Evolutionary conservation across 2,888 invertebrate genomes (phyloP).

Genomic region (Trissolcus brochymenae): DNA sequence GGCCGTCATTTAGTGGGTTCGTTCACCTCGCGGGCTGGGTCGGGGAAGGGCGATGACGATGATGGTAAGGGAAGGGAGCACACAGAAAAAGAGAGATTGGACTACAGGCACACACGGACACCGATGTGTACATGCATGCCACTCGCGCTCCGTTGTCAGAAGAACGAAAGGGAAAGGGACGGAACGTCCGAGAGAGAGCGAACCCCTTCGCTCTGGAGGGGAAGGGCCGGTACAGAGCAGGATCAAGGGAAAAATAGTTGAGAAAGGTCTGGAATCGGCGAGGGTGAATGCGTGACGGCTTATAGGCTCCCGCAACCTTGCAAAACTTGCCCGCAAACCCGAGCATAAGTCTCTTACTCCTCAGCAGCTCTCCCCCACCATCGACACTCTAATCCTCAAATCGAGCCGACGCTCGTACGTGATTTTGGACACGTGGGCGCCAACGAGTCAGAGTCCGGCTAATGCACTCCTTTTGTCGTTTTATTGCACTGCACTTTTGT

Average conservation of each 20-base stretch:
- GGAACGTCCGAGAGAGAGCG: conserved; percentile 25
- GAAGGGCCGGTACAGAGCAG: conserved; percentile 62
- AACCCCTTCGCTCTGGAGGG: conserved; percentile 35
- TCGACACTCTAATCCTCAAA: conserved; percentile 34
- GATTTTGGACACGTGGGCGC: conserved; percentile 45
- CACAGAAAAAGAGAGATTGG: conserved; percentile 63
- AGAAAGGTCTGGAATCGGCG: conserved; percentile 71
- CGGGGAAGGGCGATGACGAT: conserved; percentile 49
- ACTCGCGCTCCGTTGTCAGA: conserved; percentile 59
- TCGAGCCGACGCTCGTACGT: conserved; percentile 38
- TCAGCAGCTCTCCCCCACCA: conserved; percentile 20
- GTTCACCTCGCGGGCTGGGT: conserved; percentile 74
- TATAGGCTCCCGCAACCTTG: conserved; percentile 60
- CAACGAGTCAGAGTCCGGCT: conserved; percentile 30
- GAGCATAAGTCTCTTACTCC: conserved; percentile 36
- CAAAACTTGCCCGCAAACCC: conserved; percentile 53
- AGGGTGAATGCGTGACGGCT: conserved; percentile 72
- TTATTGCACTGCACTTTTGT: conserved; percentile 34
- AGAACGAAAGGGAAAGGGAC: conserved; percentile 54
- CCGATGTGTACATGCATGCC: conserved; percentile 54
- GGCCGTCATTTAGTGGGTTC: conserved; percentile 77
- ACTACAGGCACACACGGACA: conserved; percentile 66
- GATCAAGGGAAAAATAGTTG: conserved; percentile 70
- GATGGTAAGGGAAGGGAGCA: conserved; percentile 47
- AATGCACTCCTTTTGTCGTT: conserved; percentile 47